Evolutionary conservation across 2,797 vertebrate genomes (phyloP), one percentile per base, ranked within the genome.

Genomic region (Tokudaia tokunoshimensis): DNA sequence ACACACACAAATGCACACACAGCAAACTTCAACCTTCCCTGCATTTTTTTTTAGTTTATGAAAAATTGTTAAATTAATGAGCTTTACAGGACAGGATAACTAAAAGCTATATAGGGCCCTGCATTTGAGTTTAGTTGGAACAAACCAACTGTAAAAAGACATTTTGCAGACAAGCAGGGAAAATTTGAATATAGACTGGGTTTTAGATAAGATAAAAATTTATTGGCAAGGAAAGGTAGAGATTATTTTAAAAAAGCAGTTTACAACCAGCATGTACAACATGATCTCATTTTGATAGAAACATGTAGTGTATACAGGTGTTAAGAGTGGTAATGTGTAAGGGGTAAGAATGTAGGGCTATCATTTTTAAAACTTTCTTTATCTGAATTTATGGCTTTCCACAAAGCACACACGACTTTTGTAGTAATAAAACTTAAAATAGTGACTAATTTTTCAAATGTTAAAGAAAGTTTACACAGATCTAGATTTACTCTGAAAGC

Each of bases 181-280:
- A 93, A 96, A 94, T 93, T 79, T 96, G 76, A 94, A 94, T 72
- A 61, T 88, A 94, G 82, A 94, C 65, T 93, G 8, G 13, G 34
- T 79, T 95, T 97, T 90, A 97, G 94, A 83, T 86, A 92, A 92
- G 44, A 91, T 79, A 67, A 96, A 93, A 88, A 94, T 79, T 78
- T 95, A 96, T 89, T 95, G 88, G n/a, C 88, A 94, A 91, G 57
- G n/a, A 88, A 96, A 92, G 37, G 86, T 90, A 74, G 80, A 89
- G 50, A 96, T 86, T 61, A 81, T 95, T 93, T 15, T 50, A 34
- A 84, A 80, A 80, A 95, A 91, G 44, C 67, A 80, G 85, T 37
- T 93, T 94, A 96, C 78, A 94, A 95, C 86, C 70, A 95, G 26
- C 37, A 65, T 70, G 41, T 70, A 83, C 55, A 91, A 63, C 76